phyloP scores from a whole-genome alignment of 2,888 invertebrate genomes.

The Leptopilina myrica region DNA sequence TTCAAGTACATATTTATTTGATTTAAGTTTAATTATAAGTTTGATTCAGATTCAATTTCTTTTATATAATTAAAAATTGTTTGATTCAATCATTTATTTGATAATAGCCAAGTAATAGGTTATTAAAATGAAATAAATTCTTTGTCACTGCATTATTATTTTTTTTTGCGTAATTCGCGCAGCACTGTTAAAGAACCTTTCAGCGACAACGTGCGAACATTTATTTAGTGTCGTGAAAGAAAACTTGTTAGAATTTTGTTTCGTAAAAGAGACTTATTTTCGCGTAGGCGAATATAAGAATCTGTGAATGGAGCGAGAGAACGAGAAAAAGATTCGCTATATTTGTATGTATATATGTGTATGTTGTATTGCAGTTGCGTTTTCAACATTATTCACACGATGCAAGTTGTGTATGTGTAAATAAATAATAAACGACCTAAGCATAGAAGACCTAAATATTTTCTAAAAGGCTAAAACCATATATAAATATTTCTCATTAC shows the following conservation, averaged over 20 bases:
- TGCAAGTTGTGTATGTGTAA: neutral
- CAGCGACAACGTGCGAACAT: neutral
- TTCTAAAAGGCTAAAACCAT: conserved; percentile 56
- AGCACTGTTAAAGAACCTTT: neutral
- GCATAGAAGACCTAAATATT: conserved; percentile 37
- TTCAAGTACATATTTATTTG: too few relatives aligned
- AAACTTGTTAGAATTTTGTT: conserved; percentile 20
- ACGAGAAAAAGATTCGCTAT: conserved; percentile 2
- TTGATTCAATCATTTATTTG: too few relatives aligned
- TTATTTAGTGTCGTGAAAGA: conserved; percentile 6
- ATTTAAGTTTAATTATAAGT: too few relatives aligned
- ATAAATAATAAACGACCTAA: neutral
- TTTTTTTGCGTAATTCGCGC: neutral
- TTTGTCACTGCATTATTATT: neutral
- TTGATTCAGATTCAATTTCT: too few relatives aligned
- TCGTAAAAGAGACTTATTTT: neutral
- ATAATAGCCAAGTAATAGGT: too few relatives aligned
- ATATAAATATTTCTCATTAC: conserved; percentile 57
- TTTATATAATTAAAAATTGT: too few relatives aligned
- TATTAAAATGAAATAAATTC: too few relatives aligned
- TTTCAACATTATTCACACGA: conserved; percentile 28
- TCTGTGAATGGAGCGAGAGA: conserved; percentile 9
- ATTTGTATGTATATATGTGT: neutral
- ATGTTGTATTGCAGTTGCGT: conserved; percentile 9
- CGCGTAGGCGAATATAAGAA: neutral